Percentiles rank a stretch among this genome's conserved stretches.
These are phyloP conservation scores for Lethrus apterus DNA, from an alignment of 1,140 invertebrate genomes.

Conservation along the genomic window DNA sequence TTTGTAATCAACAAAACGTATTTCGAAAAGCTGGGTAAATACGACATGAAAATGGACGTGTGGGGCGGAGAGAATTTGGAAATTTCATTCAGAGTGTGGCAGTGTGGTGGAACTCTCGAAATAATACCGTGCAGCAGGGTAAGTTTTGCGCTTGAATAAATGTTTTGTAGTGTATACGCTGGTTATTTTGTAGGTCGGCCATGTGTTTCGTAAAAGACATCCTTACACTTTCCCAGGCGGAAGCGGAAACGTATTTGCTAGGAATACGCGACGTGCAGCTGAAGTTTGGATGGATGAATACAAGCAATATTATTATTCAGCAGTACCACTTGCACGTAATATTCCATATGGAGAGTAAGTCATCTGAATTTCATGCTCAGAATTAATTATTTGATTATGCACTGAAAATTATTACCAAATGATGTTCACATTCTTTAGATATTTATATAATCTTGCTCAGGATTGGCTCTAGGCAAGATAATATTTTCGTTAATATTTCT, in stretches of 20 bases:
- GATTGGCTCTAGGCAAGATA: no score
- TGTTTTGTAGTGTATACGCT: conserved; percentile 1
- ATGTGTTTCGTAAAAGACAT: conserved; percentile 88
- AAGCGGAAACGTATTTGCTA: conserved; percentile 81
- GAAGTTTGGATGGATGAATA: conserved; percentile 97
- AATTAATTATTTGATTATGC: no score
- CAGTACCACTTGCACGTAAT: conserved; percentile 78
- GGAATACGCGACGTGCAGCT: conserved; percentile 80
- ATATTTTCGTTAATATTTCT: no score
- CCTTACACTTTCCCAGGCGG: conserved; percentile 93
- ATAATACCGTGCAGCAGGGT: conserved; percentile 90
- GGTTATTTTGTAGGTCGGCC: conserved; percentile 54
- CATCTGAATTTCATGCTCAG: no score
- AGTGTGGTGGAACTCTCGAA: conserved; percentile 89
- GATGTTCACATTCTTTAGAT: no score
- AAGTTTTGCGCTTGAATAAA: conserved; percentile 8
- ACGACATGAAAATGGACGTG: conserved; percentile 96
- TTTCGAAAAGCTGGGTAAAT: conserved; percentile 91
- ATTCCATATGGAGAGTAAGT: conserved; percentile 86
- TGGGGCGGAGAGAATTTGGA: conserved; percentile 86
- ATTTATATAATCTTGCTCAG: no score
- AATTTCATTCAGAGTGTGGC: conserved; percentile 81
- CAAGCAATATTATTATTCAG: conserved; percentile 84
- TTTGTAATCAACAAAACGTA: conserved; percentile 89
- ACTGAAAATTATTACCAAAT: no score